phyloP scores from a whole-genome alignment of 1,140 invertebrate species.

The Gonioctena quinquepunctata region DNA sequence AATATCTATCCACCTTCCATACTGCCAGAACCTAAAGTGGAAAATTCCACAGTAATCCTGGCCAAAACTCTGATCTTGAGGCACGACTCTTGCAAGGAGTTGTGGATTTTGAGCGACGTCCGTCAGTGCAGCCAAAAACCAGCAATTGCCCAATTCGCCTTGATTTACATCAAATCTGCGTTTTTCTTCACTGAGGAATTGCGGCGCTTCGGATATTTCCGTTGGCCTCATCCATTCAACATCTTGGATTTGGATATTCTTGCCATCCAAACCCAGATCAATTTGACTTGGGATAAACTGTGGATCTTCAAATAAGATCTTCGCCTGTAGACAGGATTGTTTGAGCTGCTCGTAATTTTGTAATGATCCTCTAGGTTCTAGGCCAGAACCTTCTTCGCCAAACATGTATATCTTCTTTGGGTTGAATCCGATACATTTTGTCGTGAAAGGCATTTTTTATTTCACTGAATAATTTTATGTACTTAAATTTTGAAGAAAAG shows the following conservation, averaged over 20 bases:
- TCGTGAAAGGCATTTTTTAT: neutral
- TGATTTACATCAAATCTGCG: conserved; percentile 84
- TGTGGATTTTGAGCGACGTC: conserved; percentile 68
- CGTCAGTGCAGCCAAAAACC: conserved; percentile 74
- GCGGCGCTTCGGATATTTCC: neutral
- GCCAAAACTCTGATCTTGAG: conserved; percentile 68
- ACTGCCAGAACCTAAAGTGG: conserved; percentile 70
- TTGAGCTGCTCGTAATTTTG: conserved; percentile 5
- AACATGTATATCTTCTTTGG: neutral
- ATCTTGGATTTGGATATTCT: conserved; percentile 95
- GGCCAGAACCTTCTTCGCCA: neutral
- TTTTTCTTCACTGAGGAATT: conserved; percentile 85
- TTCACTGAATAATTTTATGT: too few species aligned
- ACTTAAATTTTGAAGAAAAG: too few species aligned
- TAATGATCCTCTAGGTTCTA: conserved; percentile 7
- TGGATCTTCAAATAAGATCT: conserved; percentile 7
- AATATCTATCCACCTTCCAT: conserved; percentile 73
- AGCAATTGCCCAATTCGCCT: conserved; percentile 76
- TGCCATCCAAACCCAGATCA: conserved; percentile 5
- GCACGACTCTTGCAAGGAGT: conserved; percentile 70
- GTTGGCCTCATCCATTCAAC: conserved; percentile 96
- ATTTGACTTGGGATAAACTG: neutral
- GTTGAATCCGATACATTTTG: neutral
- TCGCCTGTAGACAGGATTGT: neutral
- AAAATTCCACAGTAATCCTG: conserved; percentile 68